Evolutionary conservation across 2,888 invertebrate genomes (phyloP).

Genomic region (Drosophila atripex): DNA sequence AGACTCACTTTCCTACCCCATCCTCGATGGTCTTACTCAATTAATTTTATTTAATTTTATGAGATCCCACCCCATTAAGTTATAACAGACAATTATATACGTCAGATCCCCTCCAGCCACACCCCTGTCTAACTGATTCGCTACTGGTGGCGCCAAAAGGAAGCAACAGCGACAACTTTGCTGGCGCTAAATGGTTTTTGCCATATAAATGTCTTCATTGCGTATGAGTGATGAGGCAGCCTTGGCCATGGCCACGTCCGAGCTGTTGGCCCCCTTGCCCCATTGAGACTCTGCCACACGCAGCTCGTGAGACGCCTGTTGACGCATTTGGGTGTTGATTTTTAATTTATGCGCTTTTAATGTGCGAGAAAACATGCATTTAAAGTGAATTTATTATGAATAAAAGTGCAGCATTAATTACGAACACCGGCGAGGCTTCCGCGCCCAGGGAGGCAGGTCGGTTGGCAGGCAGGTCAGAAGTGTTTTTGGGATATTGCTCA

Average conservation of each 20-base stretch:
- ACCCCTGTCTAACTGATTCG: constrained; percentile 18
- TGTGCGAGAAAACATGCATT: constrained; percentile 79
- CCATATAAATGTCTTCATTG: constrained; percentile 79
- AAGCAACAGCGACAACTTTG: constrained; percentile 36
- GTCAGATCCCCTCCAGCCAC: constrained; percentile 5
- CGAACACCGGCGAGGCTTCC: constrained; percentile 4
- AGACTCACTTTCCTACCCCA: neutral
- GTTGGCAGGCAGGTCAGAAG: constrained; percentile 37
- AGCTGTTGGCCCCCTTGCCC: constrained; percentile 7
- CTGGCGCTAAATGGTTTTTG: constrained; percentile 74
- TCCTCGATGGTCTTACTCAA: neutral
- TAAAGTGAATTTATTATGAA: constrained; percentile 78
- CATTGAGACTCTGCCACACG: constrained; percentile 31
- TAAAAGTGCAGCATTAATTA: constrained; percentile 73
- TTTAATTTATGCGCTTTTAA: constrained; percentile 79
- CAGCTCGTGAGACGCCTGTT: constrained; percentile 48
- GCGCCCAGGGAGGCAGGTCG: neutral
- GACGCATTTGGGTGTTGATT: constrained; percentile 80
- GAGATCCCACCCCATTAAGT: neutral
- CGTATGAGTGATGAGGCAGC: constrained; percentile 77
- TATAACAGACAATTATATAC: no score
- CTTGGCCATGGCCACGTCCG: constrained; percentile 44
- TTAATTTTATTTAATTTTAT: neutral
- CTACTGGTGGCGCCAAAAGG: constrained; percentile 57
- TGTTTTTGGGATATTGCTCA: constrained; percentile 69